Evolutionary conservation across 2,888 invertebrate genomes (phyloP).

Genomic region (Eulithis testata): DNA sequence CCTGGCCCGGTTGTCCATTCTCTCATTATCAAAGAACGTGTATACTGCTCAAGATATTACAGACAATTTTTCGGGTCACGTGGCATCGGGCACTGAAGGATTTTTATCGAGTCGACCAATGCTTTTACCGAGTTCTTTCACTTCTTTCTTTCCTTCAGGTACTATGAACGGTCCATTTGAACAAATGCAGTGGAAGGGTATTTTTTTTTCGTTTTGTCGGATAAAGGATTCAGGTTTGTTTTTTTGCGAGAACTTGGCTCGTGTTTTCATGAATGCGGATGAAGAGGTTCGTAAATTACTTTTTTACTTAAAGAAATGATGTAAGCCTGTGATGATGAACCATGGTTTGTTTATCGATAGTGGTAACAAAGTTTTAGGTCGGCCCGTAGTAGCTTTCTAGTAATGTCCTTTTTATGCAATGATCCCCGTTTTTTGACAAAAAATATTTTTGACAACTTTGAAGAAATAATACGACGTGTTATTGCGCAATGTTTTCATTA

Average conservation of each 20-base stretch:
- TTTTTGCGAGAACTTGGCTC: constrained; percentile 18
- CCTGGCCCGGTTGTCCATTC: constrained; percentile 56
- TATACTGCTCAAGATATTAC: constrained; percentile 48
- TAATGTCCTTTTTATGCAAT: too few species aligned
- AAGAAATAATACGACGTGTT: too few species aligned
- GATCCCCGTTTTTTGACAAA: too few species aligned
- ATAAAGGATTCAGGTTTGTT: constrained; percentile 24
- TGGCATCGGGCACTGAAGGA: constrained; percentile 38
- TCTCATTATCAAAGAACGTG: constrained; percentile 58
- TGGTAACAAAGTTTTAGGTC: too few species aligned
- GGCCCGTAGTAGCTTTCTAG: too few species aligned
- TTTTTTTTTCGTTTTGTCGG: constrained; percentile 24
- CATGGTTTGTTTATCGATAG: too few species aligned
- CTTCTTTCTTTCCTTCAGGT: constrained; percentile 34
- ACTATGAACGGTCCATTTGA: constrained; percentile 34
- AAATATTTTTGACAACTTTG: too few species aligned
- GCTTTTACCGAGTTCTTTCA: constrained; percentile 36
- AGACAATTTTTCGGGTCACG: constrained; percentile 46
- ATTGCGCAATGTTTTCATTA: too few species aligned
- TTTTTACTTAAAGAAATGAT: constrained; percentile 5
- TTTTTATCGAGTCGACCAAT: constrained; percentile 40
- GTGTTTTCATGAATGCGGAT: constrained; percentile 23
- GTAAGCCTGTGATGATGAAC: too few species aligned
- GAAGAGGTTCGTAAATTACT: constrained; percentile 24
- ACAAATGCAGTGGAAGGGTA: constrained; percentile 34